Base-by-base conservation (phyloP, 2,113 vertebrate genomes). In the Plecotus auritus region DNA sequence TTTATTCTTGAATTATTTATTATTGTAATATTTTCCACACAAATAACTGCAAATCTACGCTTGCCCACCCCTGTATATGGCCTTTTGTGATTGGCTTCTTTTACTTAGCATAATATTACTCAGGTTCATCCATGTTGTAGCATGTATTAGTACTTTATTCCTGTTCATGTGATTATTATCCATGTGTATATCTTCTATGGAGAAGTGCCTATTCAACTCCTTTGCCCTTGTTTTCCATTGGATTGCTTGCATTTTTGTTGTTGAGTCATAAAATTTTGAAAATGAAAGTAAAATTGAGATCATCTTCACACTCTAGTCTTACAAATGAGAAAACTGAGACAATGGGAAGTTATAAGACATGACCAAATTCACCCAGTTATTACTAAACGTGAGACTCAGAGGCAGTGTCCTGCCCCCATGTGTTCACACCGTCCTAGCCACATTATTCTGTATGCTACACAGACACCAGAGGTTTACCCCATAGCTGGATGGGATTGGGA, bases 381-480 rank as follows among this genome's bases (percentile, higher is more conserved):
- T 82, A 54, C 1, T 35, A 12, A 69, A 32, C 9, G 2, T 74
- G 40, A 14, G 35, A 32, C 61, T 78, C 67, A 73, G 32, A 40
- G 2, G 4, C 14, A 76, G 7, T 8, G 0, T 73, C 37, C 5
- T 64, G 22, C 26, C 26, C 23, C 32, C 28, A 1, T 4, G 2
- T 69, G 20, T 1, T 64, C 20, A 32, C 51, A 16, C 7, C n/a
- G 1, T 54, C 40, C n/a, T 26, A 61, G 40, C 22, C 42, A 20
- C 3, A 12, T 9, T 47, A 4, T 40, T 66, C 76, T 78, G 13
- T 17, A 6, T 40, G 4, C 2, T 17, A 88, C 16, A 11, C 5
- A 35, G 67, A 54, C 26, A 49, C 45, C 22, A 40, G 32, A 83
- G 9, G 7, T 54, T 78, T 78, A 76, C 42, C 37, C 45, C 7